Base-by-base conservation (phyloP, 2,888 invertebrate species). In the Tyria jacobaeae region DNA sequence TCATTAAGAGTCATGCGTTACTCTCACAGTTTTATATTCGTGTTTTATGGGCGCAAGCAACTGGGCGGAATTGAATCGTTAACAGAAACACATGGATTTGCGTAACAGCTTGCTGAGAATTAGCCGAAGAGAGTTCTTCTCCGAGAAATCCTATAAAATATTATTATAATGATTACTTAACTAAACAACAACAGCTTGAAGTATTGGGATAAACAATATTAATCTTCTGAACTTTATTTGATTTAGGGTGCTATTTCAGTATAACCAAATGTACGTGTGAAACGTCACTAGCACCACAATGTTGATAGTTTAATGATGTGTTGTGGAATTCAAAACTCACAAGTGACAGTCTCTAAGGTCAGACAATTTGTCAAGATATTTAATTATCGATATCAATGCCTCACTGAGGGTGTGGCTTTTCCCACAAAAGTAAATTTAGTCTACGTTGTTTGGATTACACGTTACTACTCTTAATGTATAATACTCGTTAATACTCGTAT, bases 1-100 rank as follows among this genome's bases (percentile, higher is more conserved):
- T 92, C 88, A 91, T 92, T 91, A 89, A 84, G 86, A 89, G 83
- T 88, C 87, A 87, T 86, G 86, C 87, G 87, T 89, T 88, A 82
- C 85, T 81, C 82, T 76, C 76, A 74, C 83, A 83, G 83, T 87
- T 89, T 89, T 88, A 88, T 89, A 86, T 89, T 85, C 84, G 76
- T 79, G 80, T 86, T 89, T 89, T 88, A 89, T 82, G 84, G 74
- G 79, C 78, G 71, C 72, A 79, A 84, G 82, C 82, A 81, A 82
- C 80, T 82, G 75, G 69, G 64, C 60, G 67, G 81, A 81, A 85
- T 86, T 86, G 84, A 83, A 85, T 84, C 80, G 82, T 81, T 81
- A 81, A 74, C 78, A 80, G 79, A 82, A 80, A 80, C 76, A 75
- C 79, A 73, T 64, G 70, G 72, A 80, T 80, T 81, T 76, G 65